Evolutionary conservation across 1,140 invertebrate genomes (phyloP).

Genomic region (Trypoxylus dichotomus): DNA sequence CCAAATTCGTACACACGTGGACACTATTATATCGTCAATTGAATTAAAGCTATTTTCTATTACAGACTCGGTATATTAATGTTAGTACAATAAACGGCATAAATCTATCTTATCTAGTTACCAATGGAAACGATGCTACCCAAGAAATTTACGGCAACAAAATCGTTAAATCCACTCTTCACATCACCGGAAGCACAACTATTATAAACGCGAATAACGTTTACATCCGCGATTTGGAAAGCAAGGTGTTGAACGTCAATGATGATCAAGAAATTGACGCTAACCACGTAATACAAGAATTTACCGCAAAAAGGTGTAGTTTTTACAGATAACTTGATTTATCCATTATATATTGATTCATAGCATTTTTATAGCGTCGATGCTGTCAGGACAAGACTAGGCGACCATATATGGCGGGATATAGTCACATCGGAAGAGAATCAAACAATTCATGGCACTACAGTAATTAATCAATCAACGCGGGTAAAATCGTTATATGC

Average conservation of each 20-base stretch:
- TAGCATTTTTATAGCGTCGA: neutral
- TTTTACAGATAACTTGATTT: neutral
- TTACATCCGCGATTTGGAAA: conserved; percentile 44
- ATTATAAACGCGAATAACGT: conserved; percentile 43
- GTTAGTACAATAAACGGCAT: conserved; percentile 49
- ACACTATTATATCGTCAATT: conserved; percentile 38
- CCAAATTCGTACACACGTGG: neutral
- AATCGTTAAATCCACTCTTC: conserved; percentile 47
- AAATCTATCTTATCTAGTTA: conserved; percentile 45
- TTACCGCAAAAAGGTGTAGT: conserved; percentile 26
- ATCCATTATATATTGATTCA: neutral
- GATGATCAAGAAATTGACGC: conserved; percentile 53
- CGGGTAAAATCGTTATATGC: conserved; percentile 29
- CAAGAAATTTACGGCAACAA: conserved; percentile 53
- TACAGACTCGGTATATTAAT: conserved; percentile 43
- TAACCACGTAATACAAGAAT: conserved; percentile 38
- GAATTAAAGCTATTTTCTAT: neutral
- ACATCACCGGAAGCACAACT: conserved; percentile 43
- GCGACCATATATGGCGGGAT: conserved; percentile 26
- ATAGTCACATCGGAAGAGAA: conserved; percentile 27
- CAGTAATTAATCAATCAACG: neutral
- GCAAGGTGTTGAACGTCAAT: conserved; percentile 44
- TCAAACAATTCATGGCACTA: conserved; percentile 29
- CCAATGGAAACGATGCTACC: conserved; percentile 45
- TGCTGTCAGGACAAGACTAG: conserved; percentile 27